These are phyloP conservation scores for Aurelia sp. DNA, from an alignment of 30 jellyfish, hydroid and myxozoan species.

Conservation along the genomic window DNA sequence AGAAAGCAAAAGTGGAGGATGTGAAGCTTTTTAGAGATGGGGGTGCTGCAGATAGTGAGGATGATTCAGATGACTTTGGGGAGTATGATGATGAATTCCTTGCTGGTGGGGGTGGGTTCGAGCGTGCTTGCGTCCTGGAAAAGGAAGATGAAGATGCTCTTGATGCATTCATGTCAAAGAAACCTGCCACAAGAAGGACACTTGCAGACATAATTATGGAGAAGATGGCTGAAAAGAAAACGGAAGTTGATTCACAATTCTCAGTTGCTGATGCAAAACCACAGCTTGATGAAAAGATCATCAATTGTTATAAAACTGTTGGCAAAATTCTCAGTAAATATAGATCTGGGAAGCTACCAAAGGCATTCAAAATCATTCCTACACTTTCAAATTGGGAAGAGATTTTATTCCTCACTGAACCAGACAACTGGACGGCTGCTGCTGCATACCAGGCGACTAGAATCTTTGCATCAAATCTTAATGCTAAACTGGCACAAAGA, in stretches of 20 bases:
- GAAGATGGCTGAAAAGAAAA: constrained; percentile 87
- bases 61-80: constrained; percentile 33
- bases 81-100: constrained; percentile 54
- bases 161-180: constrained; percentile 77
- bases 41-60: constrained; percentile 19
- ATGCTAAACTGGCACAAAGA: constrained; percentile 94
- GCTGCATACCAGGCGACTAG: constrained; percentile 96
- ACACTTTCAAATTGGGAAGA: constrained; percentile 93
- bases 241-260: constrained; percentile 84
- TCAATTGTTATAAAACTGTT: constrained; percentile 77
- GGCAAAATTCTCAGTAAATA: constrained; percentile 90
- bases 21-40: constrained; percentile 9
- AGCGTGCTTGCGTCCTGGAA: constrained; percentile 51
- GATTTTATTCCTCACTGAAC: constrained; percentile 80
- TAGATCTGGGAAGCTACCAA: constrained; percentile 94
- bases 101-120: constrained; percentile 13
- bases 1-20: neutral
- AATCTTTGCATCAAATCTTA: constrained; percentile 81
- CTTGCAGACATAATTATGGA: constrained; percentile 95
- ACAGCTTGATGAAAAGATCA: constrained; percentile 51
- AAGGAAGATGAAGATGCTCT: constrained; percentile 90
- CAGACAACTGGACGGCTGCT: constrained; percentile 98
- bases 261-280: constrained; percentile 66
- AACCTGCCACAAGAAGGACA: constrained; percentile 78
- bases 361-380: constrained; percentile 95